Conservation (phyloP, 2,888 invertebrate genomes). For the Gymnosoma rotundatum region DNA sequence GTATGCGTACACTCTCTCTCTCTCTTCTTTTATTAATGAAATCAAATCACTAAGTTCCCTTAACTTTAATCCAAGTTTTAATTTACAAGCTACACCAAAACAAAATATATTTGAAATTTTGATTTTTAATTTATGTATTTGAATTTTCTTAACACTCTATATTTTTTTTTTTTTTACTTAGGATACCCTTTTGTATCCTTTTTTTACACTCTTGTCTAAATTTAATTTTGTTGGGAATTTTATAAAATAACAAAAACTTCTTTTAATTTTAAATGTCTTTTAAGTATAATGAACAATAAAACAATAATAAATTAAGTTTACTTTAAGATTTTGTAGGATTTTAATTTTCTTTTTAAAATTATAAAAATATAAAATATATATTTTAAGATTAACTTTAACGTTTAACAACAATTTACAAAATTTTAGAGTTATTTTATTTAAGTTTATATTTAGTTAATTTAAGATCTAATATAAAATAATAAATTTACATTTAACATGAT, state of each 20-base stretch:
- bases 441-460: too few species aligned
- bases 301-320: conserved; percentile 35
- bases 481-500: too few species aligned
- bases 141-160: conserved; percentile 4
- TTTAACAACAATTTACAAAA: background rate
- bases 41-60: conserved; percentile 32
- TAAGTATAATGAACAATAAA: conserved; percentile 25
- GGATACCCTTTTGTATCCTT: conserved; percentile 2
- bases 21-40: conserved; percentile 10
- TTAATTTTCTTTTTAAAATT: conserved; percentile 38
- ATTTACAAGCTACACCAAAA: conserved; percentile 15
- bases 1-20: conserved; percentile 48
- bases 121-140: conserved; percentile 5
- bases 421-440: too few species aligned
- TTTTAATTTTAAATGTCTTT: conserved; percentile 1
- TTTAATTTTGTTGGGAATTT: conserved; percentile 65
- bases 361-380: background rate
- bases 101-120: background rate
- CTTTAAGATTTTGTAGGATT: conserved; percentile 69
- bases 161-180: background rate
- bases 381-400: background rate
- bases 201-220: conserved; percentile 7
- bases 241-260: conserved; percentile 35
- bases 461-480: too few species aligned
- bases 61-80: background rate